These are phyloP conservation scores for Porites rus DNA, from an alignment of 92 coral and sea anemone species.

Conservation along the genomic window DNA sequence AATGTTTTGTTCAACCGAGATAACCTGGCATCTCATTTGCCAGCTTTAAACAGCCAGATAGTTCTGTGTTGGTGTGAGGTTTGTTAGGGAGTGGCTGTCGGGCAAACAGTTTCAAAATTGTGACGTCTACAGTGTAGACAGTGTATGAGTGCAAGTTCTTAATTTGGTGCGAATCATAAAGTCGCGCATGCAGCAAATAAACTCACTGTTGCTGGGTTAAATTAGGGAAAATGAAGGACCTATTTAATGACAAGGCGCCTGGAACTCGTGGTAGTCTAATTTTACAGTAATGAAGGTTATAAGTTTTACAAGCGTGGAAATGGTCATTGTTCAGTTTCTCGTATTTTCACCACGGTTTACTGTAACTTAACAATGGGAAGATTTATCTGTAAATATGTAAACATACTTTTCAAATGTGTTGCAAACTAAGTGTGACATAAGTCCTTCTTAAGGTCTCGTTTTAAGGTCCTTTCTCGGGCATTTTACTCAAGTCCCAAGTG, in stretches of 20 bases:
- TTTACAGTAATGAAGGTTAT: neutral
- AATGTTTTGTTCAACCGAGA: too few species aligned
- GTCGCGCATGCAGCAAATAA: neutral
- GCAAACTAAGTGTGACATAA: neutral
- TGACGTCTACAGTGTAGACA: neutral
- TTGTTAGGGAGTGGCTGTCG: neutral
- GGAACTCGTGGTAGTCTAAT: neutral
- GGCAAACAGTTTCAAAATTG: neutral
- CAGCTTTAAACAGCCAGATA: neutral
- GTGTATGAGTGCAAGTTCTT: neutral
- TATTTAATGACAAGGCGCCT: too few species aligned
- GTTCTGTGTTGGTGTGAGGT: neutral
- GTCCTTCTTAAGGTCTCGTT: neutral
- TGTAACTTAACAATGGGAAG: neutral
- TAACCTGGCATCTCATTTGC: neutral
- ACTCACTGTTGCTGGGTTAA: neutral
- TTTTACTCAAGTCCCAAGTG: neutral
- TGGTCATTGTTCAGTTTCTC: neutral
- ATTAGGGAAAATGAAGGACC: too few species aligned
- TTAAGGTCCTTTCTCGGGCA: neutral
- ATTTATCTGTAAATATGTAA: constrained; percentile 2
- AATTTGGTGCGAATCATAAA: neutral
- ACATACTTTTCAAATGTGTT: neutral
- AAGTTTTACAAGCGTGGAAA: neutral
- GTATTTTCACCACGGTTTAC: neutral